Conservation (phyloP, 2,113 vertebrate species). For the Callithrix jacchus region DNA sequence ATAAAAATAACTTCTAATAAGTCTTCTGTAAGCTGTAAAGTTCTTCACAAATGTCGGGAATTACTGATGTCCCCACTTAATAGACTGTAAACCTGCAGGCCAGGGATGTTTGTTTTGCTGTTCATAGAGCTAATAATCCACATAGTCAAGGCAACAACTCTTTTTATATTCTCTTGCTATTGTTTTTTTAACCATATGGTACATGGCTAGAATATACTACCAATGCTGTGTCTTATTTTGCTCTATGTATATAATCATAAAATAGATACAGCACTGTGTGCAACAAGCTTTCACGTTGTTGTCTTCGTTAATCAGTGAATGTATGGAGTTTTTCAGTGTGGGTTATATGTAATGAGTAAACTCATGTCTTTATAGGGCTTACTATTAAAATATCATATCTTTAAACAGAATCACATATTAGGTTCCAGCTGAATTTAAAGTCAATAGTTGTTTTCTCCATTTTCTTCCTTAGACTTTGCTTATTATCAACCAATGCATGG, state of each 20-base stretch:
- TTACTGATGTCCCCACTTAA: not conserved
- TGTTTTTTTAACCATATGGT: not conserved
- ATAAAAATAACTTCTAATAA: not conserved
- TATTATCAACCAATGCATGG: not conserved
- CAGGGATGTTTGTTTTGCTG: not conserved
- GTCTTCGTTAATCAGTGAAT: not conserved
- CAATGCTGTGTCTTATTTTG: not conserved
- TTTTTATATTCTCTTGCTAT: too few species aligned
- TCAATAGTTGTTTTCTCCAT: not conserved
- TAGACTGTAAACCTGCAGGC: not conserved
- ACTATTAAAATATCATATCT: conserved; percentile 18
- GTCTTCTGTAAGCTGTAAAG: not conserved
- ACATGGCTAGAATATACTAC: not conserved
- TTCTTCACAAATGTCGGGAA: not conserved
- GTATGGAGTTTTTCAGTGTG: not conserved
- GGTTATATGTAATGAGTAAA: conserved; percentile 21
- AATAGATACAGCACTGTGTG: not conserved
- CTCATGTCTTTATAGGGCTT: not conserved
- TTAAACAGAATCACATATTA: not conserved
- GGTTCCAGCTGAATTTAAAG: conserved; percentile 8
- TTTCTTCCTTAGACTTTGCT: not conserved
- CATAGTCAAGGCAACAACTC: not conserved
- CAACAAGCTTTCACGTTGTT: not conserved
- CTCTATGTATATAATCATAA: not conserved
- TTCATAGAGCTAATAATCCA: not conserved